Conservation (phyloP, 2,113 vertebrate species). For the Pedetes capensis region DNA sequence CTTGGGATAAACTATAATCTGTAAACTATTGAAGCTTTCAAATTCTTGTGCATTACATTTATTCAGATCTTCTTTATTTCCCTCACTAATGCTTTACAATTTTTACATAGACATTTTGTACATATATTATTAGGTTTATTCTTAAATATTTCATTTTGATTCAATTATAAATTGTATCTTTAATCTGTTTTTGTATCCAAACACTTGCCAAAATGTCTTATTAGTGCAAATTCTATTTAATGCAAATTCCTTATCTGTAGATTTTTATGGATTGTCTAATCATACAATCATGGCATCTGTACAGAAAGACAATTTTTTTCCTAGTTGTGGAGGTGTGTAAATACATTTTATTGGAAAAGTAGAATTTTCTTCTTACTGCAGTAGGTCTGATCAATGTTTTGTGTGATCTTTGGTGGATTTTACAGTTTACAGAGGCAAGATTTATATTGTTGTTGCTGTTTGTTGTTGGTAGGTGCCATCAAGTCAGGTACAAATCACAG, state of each 20-base stretch:
- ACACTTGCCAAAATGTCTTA: neutral
- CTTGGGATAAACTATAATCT: neutral
- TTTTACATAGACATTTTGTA: neutral
- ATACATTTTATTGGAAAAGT: neutral
- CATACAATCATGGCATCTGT: neutral
- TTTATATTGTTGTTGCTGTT: no score
- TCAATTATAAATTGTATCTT: neutral
- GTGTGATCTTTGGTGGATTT: neutral
- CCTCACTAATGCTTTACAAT: neutral
- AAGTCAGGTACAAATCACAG: no score
- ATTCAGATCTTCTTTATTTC: neutral
- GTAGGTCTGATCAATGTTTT: neutral
- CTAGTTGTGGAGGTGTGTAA: neutral
- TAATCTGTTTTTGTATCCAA: neutral
- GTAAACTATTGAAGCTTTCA: neutral
- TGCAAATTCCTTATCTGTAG: neutral
- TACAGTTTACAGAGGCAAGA: neutral
- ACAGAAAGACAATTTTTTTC: neutral
- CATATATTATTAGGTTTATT: neutral
- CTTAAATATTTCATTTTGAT: neutral
- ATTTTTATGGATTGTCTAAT: neutral
- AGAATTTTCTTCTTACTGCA: neutral
- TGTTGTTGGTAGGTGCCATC: no score
- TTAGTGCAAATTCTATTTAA: neutral
- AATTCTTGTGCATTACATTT: neutral